Percentiles rank a stretch among this genome's conserved stretches.
Conservation (phyloP, 2,113 vertebrate genomes). For the Crotalus horridus region DNA sequence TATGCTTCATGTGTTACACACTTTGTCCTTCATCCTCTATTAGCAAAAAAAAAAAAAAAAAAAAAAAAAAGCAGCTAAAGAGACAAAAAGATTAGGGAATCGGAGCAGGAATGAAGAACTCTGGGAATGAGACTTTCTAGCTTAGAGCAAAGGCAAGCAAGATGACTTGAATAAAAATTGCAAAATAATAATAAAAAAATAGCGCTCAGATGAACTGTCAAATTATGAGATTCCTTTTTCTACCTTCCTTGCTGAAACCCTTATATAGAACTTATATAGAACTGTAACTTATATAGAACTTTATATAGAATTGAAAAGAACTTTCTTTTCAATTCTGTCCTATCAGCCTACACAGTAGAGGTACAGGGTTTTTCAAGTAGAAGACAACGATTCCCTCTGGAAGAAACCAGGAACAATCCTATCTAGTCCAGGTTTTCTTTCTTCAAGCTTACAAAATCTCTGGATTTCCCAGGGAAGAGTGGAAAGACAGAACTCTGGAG, state of each 20-base stretch:
- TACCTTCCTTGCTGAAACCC: neutral
- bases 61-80: no score
- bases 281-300: neutral
- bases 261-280: neutral
- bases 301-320: no score
- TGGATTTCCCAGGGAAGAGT: neutral
- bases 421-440: no score
- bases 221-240: neutral
- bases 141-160: neutral
- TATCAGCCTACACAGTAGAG: no score
- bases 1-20: neutral
- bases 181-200: neutral
- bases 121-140: neutral
- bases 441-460: neutral
- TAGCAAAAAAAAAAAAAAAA: neutral
- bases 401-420: no score
- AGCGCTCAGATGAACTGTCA: neutral
- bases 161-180: neutral
- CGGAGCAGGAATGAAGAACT: neutral
- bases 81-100: neutral
- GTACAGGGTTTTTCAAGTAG: no score
- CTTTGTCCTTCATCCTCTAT: neutral
- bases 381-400: no score
- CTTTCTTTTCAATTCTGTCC: no score
- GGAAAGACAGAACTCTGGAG: neutral